A percentile compares a stretch with the other conserved stretches of the same genome.
phyloP scores from a whole-genome alignment of 2,797 vertebrate genomes.

The Buphagus erythrorhynchus region DNA sequence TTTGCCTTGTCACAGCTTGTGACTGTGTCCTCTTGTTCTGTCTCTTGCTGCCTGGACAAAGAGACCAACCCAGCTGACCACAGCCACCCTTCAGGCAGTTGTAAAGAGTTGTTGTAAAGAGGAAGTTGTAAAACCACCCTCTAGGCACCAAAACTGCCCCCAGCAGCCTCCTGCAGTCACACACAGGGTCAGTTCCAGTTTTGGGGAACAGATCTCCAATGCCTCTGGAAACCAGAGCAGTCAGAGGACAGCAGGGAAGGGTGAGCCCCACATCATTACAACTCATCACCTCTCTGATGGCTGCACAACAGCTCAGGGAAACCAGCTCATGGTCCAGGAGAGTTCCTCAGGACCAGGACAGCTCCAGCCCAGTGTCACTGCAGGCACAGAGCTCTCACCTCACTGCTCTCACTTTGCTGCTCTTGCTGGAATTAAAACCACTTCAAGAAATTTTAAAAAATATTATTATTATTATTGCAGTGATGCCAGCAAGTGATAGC shows the following conservation, averaged over 20 bases:
- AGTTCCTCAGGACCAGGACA: neutral
- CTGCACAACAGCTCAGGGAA: neutral
- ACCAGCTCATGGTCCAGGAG: neutral
- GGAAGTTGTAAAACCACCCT: too few species aligned
- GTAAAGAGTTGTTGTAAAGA: too few species aligned
- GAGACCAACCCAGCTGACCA: too few species aligned
- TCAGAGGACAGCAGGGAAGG: neutral
- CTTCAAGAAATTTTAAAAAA: neutral
- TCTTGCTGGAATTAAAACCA: neutral
- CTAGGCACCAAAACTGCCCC: neutral
- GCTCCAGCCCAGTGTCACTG: neutral
- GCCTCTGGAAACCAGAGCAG: neutral
- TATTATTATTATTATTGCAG: neutral
- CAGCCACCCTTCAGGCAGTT: too few species aligned
- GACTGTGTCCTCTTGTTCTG: too few species aligned
- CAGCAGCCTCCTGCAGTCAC: neutral
- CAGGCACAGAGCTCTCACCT: neutral
- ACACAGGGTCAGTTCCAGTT: rapidly evolving
- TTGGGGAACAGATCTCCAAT: neutral
- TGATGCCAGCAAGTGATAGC: neutral
- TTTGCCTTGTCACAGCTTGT: too few species aligned
- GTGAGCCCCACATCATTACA: neutral
- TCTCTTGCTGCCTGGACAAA: too few species aligned
- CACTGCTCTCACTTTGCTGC: neutral
- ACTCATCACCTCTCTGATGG: neutral